These are phyloP conservation scores for Butorides virescens DNA, from an alignment of 2,113 vertebrate genomes.

Conservation along the genomic window DNA sequence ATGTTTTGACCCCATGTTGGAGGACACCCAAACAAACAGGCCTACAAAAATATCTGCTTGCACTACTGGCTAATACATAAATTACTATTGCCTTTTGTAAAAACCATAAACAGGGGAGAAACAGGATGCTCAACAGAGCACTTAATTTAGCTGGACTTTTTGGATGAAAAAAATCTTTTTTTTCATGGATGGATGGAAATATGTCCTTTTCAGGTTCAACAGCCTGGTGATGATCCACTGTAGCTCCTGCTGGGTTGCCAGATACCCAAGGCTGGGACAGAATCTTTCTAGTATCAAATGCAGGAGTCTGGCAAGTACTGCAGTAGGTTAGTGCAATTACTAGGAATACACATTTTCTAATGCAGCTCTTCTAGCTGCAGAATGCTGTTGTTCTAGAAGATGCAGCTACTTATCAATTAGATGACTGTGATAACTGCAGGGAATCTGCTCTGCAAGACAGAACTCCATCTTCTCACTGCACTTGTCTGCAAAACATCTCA, in stretches of 20 bases:
- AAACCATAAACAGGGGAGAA: neutral
- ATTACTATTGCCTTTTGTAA: neutral
- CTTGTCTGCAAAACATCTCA: neutral
- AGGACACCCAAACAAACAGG: neutral
- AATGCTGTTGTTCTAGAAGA: neutral
- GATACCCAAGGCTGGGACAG: neutral
- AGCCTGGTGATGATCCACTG: neutral
- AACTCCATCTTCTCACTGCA: neutral
- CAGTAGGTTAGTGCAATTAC: neutral
- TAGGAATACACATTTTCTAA: neutral
- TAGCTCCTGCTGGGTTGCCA: neutral
- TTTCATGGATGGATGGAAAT: neutral
- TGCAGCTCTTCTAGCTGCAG: neutral
- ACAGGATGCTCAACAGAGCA: neutral
- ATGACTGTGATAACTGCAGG: neutral
- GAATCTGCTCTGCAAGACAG: neutral
- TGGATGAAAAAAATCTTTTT: no score
- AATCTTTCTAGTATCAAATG: neutral
- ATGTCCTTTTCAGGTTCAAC: neutral
- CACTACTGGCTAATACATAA: neutral
- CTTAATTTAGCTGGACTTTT: no score
- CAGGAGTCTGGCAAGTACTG: neutral
- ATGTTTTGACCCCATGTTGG: neutral
- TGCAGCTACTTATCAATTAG: neutral
- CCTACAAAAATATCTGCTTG: neutral